Evolutionary conservation across 1,140 invertebrate genomes (phyloP).

Genomic region (Drosophila kanapiae): DNA sequence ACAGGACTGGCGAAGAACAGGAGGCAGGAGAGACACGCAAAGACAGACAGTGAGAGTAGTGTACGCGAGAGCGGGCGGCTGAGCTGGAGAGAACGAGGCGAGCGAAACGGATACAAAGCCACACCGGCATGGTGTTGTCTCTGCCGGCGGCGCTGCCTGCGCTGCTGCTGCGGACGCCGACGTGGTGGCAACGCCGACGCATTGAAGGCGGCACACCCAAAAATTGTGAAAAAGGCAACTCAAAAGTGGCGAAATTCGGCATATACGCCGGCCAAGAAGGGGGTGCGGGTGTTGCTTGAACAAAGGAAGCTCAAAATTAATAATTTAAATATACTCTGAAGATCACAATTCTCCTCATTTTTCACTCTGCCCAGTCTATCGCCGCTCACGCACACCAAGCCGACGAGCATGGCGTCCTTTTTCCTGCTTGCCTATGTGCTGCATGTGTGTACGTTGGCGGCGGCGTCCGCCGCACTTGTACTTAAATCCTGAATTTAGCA

Average conservation of each 20-base stretch:
- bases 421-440: constrained; percentile 41
- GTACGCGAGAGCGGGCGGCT: constrained; percentile 23
- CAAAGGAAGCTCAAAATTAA: neutral
- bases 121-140: constrained; percentile 60
- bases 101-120: constrained; percentile 77
- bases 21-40: constrained; percentile 56
- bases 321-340: constrained; percentile 22
- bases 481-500: constrained; percentile 12
- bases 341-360: constrained; percentile 7
- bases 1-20: constrained; percentile 71
- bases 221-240: constrained; percentile 68
- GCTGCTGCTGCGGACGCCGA: constrained; percentile 57
- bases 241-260: constrained; percentile 42
- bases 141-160: constrained; percentile 50
- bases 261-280: constrained; percentile 13
- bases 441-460: constrained; percentile 42
- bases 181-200: constrained; percentile 78
- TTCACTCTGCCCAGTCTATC: constrained; percentile 10
- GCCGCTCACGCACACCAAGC: constrained; percentile 45
- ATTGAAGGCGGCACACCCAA: constrained; percentile 79
- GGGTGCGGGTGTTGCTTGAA: neutral
- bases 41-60: constrained; percentile 34
- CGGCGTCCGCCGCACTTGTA: constrained; percentile 50
- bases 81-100: constrained; percentile 42
- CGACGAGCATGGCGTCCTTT: constrained; percentile 73